These are phyloP conservation scores for Megaceryle torquata DNA, from an alignment of 2,113 vertebrate genomes.

Conservation along the genomic window DNA sequence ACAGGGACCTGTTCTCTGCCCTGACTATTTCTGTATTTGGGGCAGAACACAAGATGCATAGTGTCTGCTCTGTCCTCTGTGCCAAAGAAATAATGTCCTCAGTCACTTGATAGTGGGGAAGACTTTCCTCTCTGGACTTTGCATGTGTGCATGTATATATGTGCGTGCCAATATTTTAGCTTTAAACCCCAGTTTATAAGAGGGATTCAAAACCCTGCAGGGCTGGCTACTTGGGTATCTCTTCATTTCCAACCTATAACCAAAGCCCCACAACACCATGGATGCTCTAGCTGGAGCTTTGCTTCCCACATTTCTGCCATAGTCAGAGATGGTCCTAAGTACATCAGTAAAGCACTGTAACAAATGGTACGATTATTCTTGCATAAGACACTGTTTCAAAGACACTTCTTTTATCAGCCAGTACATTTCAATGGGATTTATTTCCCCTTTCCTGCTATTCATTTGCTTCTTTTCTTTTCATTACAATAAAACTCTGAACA, in stretches of 20 bases:
- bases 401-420: conserved; percentile 41
- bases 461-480: conserved; percentile 27
- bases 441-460: conserved; percentile 4
- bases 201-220: background rate
- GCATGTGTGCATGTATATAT: fast-evolving
- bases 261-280: background rate
- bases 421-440: conserved; percentile 9
- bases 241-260: background rate
- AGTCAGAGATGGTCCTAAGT: background rate
- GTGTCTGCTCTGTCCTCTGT: background rate
- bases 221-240: background rate
- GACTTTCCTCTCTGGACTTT: background rate
- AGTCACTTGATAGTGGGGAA: background rate
- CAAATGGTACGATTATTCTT: conserved; percentile 56
- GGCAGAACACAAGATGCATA: background rate
- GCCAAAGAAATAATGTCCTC: background rate
- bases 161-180: background rate
- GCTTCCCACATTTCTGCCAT: background rate
- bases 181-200: background rate
- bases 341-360: conserved; percentile 28
- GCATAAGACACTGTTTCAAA: conserved; percentile 44
- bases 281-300: background rate
- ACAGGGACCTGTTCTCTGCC: background rate
- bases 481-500: conserved; percentile 7
- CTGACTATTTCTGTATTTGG: background rate